Conservation (phyloP, 2,888 invertebrate species). For the Heliconius cydno region DNA sequence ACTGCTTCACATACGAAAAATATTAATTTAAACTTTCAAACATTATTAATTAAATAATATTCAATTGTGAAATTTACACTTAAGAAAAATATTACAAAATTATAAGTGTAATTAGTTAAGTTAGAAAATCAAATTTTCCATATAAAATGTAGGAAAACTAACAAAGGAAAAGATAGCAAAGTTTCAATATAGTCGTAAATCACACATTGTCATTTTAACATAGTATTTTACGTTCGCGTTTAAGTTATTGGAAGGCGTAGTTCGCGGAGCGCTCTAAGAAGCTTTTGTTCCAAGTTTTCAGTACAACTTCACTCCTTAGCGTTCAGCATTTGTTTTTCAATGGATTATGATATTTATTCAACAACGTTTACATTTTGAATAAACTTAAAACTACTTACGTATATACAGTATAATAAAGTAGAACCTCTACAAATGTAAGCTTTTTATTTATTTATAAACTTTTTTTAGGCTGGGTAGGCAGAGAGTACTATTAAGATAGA, state of each 20-base stretch:
- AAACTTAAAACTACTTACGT: background rate
- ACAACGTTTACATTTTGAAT: background rate
- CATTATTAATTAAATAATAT: no score
- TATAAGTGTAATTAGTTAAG: no score
- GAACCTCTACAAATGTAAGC: background rate
- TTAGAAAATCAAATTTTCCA: background rate
- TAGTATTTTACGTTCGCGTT: background rate
- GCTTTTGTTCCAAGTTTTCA: conserved; percentile 15
- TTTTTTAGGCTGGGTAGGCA: no score
- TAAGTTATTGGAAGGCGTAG: conserved; percentile 12
- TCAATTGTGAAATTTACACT: no score
- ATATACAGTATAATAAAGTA: background rate
- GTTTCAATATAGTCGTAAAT: conserved; percentile 2
- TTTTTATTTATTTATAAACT: background rate
- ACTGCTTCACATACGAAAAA: no score
- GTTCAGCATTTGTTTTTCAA: conserved; percentile 7
- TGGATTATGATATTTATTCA: conserved; percentile 10
- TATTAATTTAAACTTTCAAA: no score
- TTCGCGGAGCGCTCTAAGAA: conserved; percentile 6
- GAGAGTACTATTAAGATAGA: no score
- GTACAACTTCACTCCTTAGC: conserved; percentile 6
- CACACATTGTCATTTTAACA: conserved; percentile 15
- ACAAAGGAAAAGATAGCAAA: background rate
- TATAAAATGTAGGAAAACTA: background rate
- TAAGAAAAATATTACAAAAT: no score